These are phyloP conservation scores for Heliocidaris erythrogramma DNA, from an alignment of 35 echinoderm and acorn worm genomes.

Conservation along the genomic window DNA sequence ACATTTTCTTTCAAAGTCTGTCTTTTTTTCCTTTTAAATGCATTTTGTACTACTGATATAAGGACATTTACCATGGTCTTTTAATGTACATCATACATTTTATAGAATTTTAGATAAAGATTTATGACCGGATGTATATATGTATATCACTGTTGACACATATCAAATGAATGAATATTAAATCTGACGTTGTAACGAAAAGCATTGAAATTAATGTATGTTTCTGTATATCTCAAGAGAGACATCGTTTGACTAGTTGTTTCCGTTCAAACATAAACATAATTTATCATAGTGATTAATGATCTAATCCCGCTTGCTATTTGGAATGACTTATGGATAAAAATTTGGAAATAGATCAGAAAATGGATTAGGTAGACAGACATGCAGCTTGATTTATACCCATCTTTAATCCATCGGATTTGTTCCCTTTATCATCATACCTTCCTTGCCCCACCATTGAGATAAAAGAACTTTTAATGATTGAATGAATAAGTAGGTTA, in stretches of 20 bases:
- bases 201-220: background rate
- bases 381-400: background rate
- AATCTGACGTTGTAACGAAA: background rate
- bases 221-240: background rate
- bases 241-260: background rate
- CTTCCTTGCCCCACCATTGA: background rate
- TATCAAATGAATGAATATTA: background rate
- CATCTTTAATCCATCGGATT: background rate
- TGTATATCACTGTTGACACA: too few relatives aligned
- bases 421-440: background rate
- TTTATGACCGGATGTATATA: too few relatives aligned
- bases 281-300: background rate
- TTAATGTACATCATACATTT: too few relatives aligned
- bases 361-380: background rate
- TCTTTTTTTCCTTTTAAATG: too few relatives aligned
- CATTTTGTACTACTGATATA: too few relatives aligned
- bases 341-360: background rate
- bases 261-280: background rate
- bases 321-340: slow-evolving; percentile 7
- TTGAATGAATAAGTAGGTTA: background rate
- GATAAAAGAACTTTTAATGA: background rate
- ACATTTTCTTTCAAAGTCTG: too few relatives aligned
- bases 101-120: too few relatives aligned
- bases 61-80: too few relatives aligned
- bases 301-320: background rate